Evolutionary conservation across 2,888 invertebrate genomes (phyloP).

Genomic region (Drosophila aldrichi): DNA sequence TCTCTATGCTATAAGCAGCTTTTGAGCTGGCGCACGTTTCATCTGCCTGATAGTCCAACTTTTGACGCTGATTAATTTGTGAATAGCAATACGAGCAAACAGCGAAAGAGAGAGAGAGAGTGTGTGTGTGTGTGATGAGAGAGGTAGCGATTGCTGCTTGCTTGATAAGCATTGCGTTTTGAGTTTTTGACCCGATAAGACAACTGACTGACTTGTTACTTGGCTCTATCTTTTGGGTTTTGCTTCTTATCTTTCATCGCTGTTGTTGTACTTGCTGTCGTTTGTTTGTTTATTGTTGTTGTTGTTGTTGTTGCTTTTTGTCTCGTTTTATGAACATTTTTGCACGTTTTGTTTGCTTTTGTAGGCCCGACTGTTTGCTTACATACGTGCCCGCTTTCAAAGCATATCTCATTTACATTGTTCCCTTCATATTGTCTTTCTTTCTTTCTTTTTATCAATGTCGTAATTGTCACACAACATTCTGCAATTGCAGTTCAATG

Average conservation of each 20-base stretch:
- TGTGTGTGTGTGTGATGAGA: background rate
- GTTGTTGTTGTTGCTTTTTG: slow-evolving; percentile 7
- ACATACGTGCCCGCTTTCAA: slow-evolving; percentile 22
- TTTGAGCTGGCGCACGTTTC: slow-evolving; percentile 39
- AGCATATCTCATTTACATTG: slow-evolving; percentile 25
- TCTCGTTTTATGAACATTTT: slow-evolving; percentile 35
- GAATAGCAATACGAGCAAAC: background rate
- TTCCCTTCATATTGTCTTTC: slow-evolving; percentile 6
- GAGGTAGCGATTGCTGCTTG: background rate
- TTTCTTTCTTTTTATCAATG: slow-evolving; percentile 10
- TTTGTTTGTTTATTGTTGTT: too few relatives aligned
- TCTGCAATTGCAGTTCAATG: background rate
- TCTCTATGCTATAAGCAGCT: slow-evolving; percentile 27
- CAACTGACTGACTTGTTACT: background rate
- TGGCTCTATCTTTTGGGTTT: background rate
- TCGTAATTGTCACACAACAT: slow-evolving; percentile 4
- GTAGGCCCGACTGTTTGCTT: slow-evolving; percentile 39
- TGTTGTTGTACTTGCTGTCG: background rate
- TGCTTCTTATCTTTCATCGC: slow-evolving; percentile 33
- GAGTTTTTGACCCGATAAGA: slow-evolving; percentile 43
- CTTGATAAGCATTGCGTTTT: slow-evolving; percentile 40
- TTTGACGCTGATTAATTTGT: slow-evolving; percentile 54
- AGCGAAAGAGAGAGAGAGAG: background rate
- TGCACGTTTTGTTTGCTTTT: slow-evolving; percentile 41
- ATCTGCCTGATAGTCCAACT: slow-evolving; percentile 51